Percentiles rank a stretch among this genome's conserved stretches.
These are phyloP conservation scores for Thaumatotibia leucotreta DNA, from an alignment of 1,140 invertebrate species.

Conservation along the genomic window DNA sequence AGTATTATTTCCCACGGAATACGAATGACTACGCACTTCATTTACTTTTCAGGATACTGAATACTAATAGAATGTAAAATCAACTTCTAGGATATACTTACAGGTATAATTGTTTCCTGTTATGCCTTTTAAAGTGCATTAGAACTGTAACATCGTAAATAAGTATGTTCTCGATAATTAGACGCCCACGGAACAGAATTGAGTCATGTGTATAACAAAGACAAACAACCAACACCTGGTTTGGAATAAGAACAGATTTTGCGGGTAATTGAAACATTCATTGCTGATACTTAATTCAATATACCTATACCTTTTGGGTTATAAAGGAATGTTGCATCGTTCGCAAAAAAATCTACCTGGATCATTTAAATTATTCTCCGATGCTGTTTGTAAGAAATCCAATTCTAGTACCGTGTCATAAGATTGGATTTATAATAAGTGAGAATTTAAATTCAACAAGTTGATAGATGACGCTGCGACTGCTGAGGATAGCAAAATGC, in stretches of 20 bases:
- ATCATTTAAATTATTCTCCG: constrained; percentile 3
- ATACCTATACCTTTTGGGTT: constrained; percentile 17
- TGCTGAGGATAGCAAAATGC: constrained; percentile 30
- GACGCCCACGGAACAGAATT: background rate
- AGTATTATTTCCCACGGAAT: too few species aligned
- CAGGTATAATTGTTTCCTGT: background rate
- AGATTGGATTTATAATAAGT: background rate
- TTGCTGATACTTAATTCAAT: background rate
- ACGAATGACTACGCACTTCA: too few species aligned
- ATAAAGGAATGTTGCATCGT: constrained; percentile 30
- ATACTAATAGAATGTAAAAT: too few species aligned
- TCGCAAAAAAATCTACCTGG: constrained; percentile 43
- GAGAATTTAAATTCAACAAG: constrained; percentile 5
- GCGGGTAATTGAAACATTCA: background rate
- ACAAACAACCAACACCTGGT: constrained; percentile 2
- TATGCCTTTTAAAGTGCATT: background rate
- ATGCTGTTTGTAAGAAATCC: background rate
- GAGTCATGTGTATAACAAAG: background rate
- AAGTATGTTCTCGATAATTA: background rate
- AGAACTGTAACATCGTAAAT: background rate
- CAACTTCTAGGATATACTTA: background rate
- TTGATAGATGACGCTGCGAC: constrained; percentile 22
- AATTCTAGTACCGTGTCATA: background rate
- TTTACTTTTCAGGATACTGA: too few species aligned
- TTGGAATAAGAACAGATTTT: background rate